phyloP scores from a whole-genome alignment of 2,888 invertebrate species.

The Matsumyia berberina region DNA sequence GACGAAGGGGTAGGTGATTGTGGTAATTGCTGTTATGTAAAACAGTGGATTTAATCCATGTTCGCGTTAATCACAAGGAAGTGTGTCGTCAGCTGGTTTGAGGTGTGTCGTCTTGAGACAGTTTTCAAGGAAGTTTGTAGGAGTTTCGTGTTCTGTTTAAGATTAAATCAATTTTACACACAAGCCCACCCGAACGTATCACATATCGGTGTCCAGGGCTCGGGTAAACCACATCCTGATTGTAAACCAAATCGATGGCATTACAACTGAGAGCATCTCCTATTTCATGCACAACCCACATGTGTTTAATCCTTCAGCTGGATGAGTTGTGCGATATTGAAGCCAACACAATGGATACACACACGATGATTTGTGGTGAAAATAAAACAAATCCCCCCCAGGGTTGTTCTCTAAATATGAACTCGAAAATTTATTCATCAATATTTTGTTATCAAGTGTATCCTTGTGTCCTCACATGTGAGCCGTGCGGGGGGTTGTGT shows the following conservation, averaged over 20 bases:
- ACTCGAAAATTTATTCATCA: conserved; percentile 60
- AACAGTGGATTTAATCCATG: conserved; percentile 31
- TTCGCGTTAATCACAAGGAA: background rate
- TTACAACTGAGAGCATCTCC: conserved; percentile 9
- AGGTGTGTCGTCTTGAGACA: background rate
- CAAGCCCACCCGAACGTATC: too few relatives aligned
- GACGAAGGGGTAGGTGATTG: conserved; percentile 12
- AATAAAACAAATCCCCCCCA: conserved; percentile 50
- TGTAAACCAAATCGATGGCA: conserved; percentile 22
- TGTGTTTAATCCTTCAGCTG: conserved; percentile 45
- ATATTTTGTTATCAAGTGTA: conserved; percentile 64
- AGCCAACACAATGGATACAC: conserved; percentile 29
- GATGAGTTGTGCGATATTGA: conserved; percentile 28
- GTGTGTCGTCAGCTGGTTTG: background rate
- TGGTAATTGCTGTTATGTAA: conserved; percentile 39
- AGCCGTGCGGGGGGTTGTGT: background rate
- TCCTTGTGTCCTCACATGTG: conserved; percentile 8
- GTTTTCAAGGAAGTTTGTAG: background rate
- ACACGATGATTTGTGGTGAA: conserved; percentile 61
- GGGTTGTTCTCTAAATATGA: conserved; percentile 5
- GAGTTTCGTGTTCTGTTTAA: background rate
- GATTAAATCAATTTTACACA: too few relatives aligned
- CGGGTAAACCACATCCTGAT: conserved; percentile 49
- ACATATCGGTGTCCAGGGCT: background rate
- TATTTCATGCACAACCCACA: conserved; percentile 17